Evolutionary conservation across 2,888 invertebrate genomes (phyloP), one percentile per base, ranked within the genome.

Genomic region (Oscheius sp.): DNA sequence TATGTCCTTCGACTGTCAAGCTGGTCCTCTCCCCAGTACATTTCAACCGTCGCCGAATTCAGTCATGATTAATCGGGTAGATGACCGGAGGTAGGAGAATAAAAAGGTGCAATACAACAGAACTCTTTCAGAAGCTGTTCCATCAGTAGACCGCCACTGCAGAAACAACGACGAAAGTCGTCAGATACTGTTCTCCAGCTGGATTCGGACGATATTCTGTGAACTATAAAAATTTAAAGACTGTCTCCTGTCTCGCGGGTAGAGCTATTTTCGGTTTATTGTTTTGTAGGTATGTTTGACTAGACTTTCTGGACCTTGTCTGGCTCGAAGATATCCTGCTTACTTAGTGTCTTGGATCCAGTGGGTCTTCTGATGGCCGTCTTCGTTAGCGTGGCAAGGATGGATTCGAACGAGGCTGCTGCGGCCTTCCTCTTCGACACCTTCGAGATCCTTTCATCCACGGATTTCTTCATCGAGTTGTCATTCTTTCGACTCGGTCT

Each of bases 191-290:
- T 75, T 2, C 63, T 75, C 33, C 71, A 75, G 50, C n/a, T 75
- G 65, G 71, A 71, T 21, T 51, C 70, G n/a, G 71, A 71, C 29
- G 75, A 75, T n/a, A 58, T 74, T n/a, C 35, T 74, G 29, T 74
- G 68, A 74, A n/a, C 13, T 5, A 62, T 58, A 58, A 58, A 60
- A 42, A 42, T 42, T 42, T 5, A 42, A 42, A 42, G 21, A 21
- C 21, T 21, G 21, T 21, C 21, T 21, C 21, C 21, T 21, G 21
- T 21, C 21, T 21, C 21, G 21, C 21, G 21, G 21, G 21, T 21
- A 21, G 42, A 42, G 42, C 42, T 42, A 42, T 42, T 7, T 42
- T 42, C 42, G 3, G 42, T 42, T 42, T 42, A 42, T 42, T 42
- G 4, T 42, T 42, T 42, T 42, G 42, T 42, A 42, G 42, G 7